Evolutionary conservation across 2,113 vertebrate species (phyloP).

Genomic region (Myiopsitta monachus): DNA sequence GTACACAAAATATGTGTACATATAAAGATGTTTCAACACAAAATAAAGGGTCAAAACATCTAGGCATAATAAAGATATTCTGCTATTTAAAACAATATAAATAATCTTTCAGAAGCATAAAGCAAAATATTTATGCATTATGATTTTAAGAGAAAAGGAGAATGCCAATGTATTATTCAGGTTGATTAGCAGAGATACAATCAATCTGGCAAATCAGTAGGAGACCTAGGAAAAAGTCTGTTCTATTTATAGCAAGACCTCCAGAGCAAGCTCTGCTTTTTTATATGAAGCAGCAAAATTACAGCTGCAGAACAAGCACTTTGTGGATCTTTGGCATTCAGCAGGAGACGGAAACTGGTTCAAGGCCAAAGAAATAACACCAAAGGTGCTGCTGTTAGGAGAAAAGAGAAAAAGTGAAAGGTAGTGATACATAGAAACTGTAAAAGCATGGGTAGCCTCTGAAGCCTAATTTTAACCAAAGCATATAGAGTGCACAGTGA

Average conservation of each 20-base stretch:
- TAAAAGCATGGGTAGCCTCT: not conserved
- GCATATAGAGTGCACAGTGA: not conserved
- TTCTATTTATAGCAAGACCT: constrained; percentile 73
- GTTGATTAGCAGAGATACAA: constrained; percentile 59
- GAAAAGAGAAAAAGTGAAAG: not conserved
- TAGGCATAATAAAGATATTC: not conserved
- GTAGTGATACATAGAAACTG: not conserved
- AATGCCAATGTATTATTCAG: constrained; percentile 58
- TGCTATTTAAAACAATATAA: not conserved
- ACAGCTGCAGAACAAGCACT: constrained; percentile 72
- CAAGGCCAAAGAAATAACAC: constrained; percentile 68
- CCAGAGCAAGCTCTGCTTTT: constrained; percentile 53
- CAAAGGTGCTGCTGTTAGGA: not conserved
- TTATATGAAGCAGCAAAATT: constrained; percentile 72
- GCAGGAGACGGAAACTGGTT: constrained; percentile 59
- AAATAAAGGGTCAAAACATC: not conserved
- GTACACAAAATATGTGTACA: not conserved
- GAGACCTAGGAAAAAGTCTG: constrained; percentile 61
- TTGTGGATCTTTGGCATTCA: constrained; percentile 61
- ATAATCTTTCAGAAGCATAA: not conserved
- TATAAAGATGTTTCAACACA: not conserved
- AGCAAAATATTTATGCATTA: constrained; percentile 2
- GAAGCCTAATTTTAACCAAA: constrained; percentile 19
- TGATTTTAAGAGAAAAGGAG: not conserved
- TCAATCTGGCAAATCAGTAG: constrained; percentile 62